Evolutionary conservation across 2,797 vertebrate genomes (phyloP).

Genomic region (Cynopterus sphinx): DNA sequence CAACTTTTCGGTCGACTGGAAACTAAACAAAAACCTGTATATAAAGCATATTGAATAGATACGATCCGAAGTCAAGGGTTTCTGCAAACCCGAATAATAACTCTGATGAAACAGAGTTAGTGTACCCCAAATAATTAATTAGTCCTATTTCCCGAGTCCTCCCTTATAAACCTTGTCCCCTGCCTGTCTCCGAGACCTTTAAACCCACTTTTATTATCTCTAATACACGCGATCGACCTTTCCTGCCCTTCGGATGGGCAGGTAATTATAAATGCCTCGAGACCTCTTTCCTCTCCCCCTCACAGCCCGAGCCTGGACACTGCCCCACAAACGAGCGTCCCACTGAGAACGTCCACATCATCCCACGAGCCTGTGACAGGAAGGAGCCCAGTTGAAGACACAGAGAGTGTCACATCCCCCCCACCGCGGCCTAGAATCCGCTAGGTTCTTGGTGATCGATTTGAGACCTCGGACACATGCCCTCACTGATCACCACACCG

Average conservation of each 20-base stretch:
- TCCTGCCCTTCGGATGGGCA: neutral
- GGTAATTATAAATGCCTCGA: neutral
- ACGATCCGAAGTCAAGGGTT: neutral
- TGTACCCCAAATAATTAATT: neutral
- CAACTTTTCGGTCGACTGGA: neutral
- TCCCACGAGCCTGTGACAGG: neutral
- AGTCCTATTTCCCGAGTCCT: neutral
- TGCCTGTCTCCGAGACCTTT: neutral
- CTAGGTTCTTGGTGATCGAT: neutral
- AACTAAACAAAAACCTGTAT: neutral
- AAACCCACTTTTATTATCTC: constrained; percentile 23
- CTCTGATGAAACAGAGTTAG: neutral
- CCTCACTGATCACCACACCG: neutral
- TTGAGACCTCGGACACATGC: neutral
- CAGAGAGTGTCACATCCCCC: neutral
- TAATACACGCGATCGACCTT: neutral
- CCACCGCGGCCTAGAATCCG: neutral
- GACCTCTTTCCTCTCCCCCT: neutral
- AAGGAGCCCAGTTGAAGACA: neutral
- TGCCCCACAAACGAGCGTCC: neutral
- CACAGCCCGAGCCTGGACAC: neutral
- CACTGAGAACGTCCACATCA: neutral
- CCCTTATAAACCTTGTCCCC: neutral
- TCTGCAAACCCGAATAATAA: neutral
- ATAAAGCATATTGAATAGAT: neutral